These are phyloP conservation scores for Bostrychus sinensis DNA, from an alignment of 2,113 vertebrate genomes.

Conservation along the genomic window DNA sequence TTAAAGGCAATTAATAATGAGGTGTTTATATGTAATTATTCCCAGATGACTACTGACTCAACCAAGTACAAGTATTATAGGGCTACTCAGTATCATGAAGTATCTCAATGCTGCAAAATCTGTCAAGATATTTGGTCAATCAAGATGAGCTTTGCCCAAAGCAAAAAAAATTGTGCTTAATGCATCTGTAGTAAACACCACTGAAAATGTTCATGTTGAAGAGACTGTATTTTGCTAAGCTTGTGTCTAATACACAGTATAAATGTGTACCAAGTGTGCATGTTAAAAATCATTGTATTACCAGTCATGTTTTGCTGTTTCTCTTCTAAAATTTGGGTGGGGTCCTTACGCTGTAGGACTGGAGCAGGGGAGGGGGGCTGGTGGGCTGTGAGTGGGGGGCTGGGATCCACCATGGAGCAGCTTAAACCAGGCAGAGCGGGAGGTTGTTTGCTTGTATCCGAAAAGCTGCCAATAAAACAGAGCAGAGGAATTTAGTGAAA, in stretches of 20 bases:
- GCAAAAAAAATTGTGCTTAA: too few species aligned
- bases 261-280: not conserved
- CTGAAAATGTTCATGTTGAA: too few species aligned
- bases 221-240: too few species aligned
- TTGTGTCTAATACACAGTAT: not conserved
- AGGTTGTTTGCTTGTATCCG: slow-evolving; percentile 45
- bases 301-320: slow-evolving; percentile 10
- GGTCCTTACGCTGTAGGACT: slow-evolving; percentile 57
- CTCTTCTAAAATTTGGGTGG: slow-evolving; percentile 62
- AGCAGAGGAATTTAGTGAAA: slow-evolving; percentile 50
- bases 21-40: slow-evolving; percentile 26
- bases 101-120: not conserved
- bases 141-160: too few species aligned
- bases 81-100: not conserved
- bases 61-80: slow-evolving; percentile 1
- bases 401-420: slow-evolving; percentile 40
- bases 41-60: not conserved
- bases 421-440: slow-evolving; percentile 40
- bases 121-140: not conserved
- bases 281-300: not conserved
- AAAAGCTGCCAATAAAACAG: slow-evolving; percentile 35
- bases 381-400: slow-evolving; percentile 48
- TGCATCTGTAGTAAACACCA: too few species aligned
- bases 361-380: slow-evolving; percentile 27
- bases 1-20: slow-evolving; percentile 16